Evolutionary conservation across 2,888 invertebrate species (phyloP), one percentile per base, ranked within the genome.

Genomic region (Molanna angustata): DNA sequence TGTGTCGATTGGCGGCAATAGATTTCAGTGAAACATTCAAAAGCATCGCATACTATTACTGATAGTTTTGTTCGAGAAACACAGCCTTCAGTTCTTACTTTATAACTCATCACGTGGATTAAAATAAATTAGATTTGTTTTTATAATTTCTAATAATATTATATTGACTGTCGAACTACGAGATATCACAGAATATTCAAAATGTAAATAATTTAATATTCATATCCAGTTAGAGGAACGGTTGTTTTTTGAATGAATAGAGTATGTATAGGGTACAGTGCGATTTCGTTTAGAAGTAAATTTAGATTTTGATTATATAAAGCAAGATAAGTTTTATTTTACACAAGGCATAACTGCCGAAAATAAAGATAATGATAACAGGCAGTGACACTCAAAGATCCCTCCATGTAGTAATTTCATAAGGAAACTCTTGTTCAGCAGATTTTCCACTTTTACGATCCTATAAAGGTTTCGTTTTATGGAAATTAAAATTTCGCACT

Each of bases 381-480:
- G 14, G 4, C 4, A 35, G 35, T 13, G 14, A n/a, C 17, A 1
- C 13, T 19, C 4, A 45, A 31, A 33, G 19, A 31, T n/a, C 33
- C 14, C 19, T 9, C 16, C 35, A 9, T 17, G 22, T 19, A 33
- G 33, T 21, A 16, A 21, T 46, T 13, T 33, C 27, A 11, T 17
- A 32, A 22, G 27, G 27, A 48, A 40, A 31, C 40, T 20, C 33
- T 6, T 16, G 32, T 48, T 48, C 32, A 41, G 19, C 40, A 48
- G 48, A 46, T 51, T 52, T 41, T 18, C 19, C 46, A 27, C 39
- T 17, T 57, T 57, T 54, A 57, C 54, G 39, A 33, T 21, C 17
- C 48, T 41, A 54, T 57, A 57, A 57, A 57, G 53, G 39, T 44
- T 50, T 35, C 33, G 51, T 47, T 54, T 57, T 54, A 54, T 54